Percentiles rank a stretch among this genome's conserved stretches.
These are phyloP conservation scores for Siphonodentalium dalli DNA, from an alignment of 2,888 invertebrate genomes.

Conservation along the genomic window DNA sequence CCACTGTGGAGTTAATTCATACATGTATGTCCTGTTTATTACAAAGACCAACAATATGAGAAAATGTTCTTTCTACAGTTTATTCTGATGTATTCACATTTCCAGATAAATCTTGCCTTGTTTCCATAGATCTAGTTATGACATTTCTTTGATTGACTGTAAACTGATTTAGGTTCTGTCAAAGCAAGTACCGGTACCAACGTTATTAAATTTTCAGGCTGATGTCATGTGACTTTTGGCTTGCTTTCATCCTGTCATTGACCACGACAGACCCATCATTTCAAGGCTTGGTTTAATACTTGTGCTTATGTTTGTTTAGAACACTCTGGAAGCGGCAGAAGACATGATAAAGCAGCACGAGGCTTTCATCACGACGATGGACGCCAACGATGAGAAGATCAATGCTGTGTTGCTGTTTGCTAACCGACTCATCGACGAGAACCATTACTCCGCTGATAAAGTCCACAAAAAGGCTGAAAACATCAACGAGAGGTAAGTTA, in stretches of 20 bases:
- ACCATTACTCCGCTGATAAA: constrained; percentile 95
- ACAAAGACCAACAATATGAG: too few relatives aligned
- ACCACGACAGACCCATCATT: too few relatives aligned
- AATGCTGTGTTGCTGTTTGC: constrained; percentile 96
- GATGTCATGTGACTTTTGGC: neutral
- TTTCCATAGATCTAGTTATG: too few relatives aligned
- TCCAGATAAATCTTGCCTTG: too few relatives aligned
- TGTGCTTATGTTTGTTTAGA: constrained; percentile 51
- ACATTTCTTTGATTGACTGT: too few relatives aligned
- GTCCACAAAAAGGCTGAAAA: constrained; percentile 95
- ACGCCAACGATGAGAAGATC: constrained; percentile 99
- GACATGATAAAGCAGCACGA: constrained; percentile 96
- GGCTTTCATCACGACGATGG: constrained; percentile 99
- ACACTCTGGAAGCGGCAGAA: constrained; percentile 95
- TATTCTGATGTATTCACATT: too few relatives aligned
- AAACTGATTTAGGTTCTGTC: too few relatives aligned
- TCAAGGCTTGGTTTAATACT: neutral
- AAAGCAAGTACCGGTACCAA: too few relatives aligned
- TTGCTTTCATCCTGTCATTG: too few relatives aligned
- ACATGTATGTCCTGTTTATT: too few relatives aligned
- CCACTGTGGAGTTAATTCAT: too few relatives aligned
- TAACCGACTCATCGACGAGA: constrained; percentile 80
- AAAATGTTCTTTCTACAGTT: too few relatives aligned
- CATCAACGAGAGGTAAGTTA: constrained; percentile 79
- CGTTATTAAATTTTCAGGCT: neutral